A percentile compares a stretch with the other conserved stretches of the same genome.
These are phyloP conservation scores for Tribolium castaneum DNA, from an alignment of 1,140 invertebrate genomes.

Conservation along the genomic window DNA sequence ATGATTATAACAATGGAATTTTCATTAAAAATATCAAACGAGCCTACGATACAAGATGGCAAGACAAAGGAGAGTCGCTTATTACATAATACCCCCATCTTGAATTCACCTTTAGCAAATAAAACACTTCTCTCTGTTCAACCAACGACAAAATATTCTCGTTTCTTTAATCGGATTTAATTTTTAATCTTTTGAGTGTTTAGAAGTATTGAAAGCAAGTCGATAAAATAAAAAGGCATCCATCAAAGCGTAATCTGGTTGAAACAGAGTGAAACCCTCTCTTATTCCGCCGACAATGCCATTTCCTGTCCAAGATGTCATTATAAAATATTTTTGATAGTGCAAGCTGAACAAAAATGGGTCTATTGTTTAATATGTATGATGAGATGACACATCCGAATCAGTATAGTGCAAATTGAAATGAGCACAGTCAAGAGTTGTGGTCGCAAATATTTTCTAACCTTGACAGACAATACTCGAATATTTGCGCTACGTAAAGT, in stretches of 20 bases:
- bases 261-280: background rate
- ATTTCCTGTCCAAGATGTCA: conserved; percentile 8
- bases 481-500: background rate
- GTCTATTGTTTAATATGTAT: conserved; percentile 19
- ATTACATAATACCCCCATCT: background rate
- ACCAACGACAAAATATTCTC: too few relatives aligned
- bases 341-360: background rate
- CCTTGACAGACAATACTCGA: conserved; percentile 17
- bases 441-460: background rate
- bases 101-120: too few relatives aligned
- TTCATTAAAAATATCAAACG: too few relatives aligned
- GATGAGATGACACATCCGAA: conserved; percentile 8
- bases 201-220: background rate
- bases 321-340: conserved; percentile 12
- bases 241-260: too few relatives aligned
- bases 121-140: too few relatives aligned
- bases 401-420: background rate
- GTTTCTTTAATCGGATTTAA: background rate
- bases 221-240: background rate
- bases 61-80: background rate
- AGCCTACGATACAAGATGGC: too few relatives aligned
- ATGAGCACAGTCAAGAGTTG: conserved; percentile 13
- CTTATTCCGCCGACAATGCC: background rate
- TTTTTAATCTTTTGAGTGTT: background rate
- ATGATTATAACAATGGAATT: too few relatives aligned